These are phyloP conservation scores for Lasioglossum vierecki DNA, from an alignment of 2,888 invertebrate genomes.

Conservation along the genomic window DNA sequence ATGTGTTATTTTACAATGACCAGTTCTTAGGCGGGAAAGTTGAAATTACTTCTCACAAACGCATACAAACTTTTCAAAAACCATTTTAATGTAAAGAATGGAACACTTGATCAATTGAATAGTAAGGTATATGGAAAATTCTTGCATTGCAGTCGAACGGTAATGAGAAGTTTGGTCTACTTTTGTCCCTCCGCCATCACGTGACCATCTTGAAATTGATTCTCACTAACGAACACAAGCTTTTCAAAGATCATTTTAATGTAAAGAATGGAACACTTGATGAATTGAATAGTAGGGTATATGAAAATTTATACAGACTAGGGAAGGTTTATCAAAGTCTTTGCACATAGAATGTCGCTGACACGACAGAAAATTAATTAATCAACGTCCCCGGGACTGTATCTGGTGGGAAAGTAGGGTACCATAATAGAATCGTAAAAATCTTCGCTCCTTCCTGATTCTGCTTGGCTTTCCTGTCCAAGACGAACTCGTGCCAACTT, in stretches of 20 bases:
- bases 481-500: constrained; percentile 53
- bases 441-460: constrained; percentile 38
- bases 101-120: no score
- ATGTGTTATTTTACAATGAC: no score
- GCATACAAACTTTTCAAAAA: no score
- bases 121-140: background rate
- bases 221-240: background rate
- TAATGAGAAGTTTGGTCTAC: background rate
- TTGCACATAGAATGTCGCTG: background rate
- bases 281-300: background rate
- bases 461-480: constrained; percentile 25
- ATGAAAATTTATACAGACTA: background rate
- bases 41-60: no score
- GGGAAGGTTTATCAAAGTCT: background rate
- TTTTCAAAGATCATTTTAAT: background rate
- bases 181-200: background rate
- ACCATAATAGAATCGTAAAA: constrained; percentile 55
- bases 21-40: no score
- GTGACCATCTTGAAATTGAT: background rate
- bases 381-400: background rate
- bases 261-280: background rate
- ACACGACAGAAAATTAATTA: constrained; percentile 38
- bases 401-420: constrained; percentile 16
- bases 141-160: background rate
- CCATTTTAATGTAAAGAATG: no score